phyloP scores from a whole-genome alignment of 2,888 invertebrate genomes.

The Aphelenchoides bicaudatus region DNA sequence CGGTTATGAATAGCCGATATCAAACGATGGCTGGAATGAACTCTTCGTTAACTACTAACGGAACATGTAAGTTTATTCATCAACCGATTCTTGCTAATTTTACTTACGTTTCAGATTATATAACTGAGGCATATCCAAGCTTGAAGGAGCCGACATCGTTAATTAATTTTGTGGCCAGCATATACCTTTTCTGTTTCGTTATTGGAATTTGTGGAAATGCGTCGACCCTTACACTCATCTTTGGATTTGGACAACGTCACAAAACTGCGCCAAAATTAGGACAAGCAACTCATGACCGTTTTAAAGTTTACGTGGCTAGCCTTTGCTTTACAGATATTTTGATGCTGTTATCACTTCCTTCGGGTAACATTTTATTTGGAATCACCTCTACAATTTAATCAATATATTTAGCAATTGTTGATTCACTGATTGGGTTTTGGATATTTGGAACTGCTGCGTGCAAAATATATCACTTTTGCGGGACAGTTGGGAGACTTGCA shows the following conservation, averaged over 20 bases:
- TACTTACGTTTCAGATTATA: too few species aligned
- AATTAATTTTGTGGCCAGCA: conserved; percentile 29
- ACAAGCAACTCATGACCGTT: neutral
- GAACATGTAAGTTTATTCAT: too few species aligned
- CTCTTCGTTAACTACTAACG: too few species aligned
- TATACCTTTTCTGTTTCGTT: conserved; percentile 33
- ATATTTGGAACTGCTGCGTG: conserved; percentile 34
- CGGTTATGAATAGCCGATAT: too few species aligned
- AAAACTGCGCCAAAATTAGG: neutral
- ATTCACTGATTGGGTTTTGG: conserved; percentile 37
- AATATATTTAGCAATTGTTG: conserved; percentile 30
- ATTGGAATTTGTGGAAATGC: conserved; percentile 40
- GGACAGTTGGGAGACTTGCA: conserved; percentile 27
- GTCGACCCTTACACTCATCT: conserved; percentile 34
- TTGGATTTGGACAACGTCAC: conserved; percentile 23
- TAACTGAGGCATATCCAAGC: conserved; percentile 30
- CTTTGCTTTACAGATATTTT: conserved; percentile 30
- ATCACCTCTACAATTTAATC: neutral
- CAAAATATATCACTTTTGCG: conserved; percentile 34
- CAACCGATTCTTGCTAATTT: too few species aligned
- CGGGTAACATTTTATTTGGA: conserved; percentile 23
- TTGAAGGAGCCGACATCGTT: conserved; percentile 29
- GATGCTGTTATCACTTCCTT: conserved; percentile 34
- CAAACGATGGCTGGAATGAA: too few species aligned
- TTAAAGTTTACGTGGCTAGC: conserved; percentile 28